Base-by-base conservation (phyloP, 2,888 invertebrate genomes). In the Acronicta alni region DNA sequence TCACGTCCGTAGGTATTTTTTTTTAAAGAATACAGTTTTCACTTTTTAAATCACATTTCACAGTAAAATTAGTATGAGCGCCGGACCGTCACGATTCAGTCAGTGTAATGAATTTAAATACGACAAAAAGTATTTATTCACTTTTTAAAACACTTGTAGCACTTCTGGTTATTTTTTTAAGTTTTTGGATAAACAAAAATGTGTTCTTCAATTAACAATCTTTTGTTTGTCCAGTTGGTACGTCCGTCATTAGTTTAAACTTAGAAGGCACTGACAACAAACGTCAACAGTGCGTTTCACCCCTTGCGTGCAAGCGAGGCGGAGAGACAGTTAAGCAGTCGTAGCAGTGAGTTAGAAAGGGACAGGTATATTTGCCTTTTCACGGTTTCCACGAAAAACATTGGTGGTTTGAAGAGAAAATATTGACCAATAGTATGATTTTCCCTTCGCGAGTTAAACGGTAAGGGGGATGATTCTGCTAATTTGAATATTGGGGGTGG, bases 161-260 rank as follows among this genome's bases (percentile, higher is more conserved):
- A 67, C 59, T 56, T 0, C 39, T 38, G 23, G 12, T 45, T 35
- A 41, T 42, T 35, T 62, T 53, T 49, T 53, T 62, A 23, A 37
- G 37, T 49, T 52, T 55, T 55, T 12, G 10, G 15, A 38, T 6
- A 1, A 23, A 23, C 23, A 12, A 38, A 38, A 76, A 63, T 59
- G 51, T 56, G 62, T 66, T 74, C 67, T 78, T 80, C 69, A 62
- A 64, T 74, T 64, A 54, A 67, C 67, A 72, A 69, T 10, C 48
- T n/a, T 46, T 68, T 82, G 79, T 82, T 86, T 80, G 79, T 79
- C 78, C 74, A 70, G 78, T 23, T 51, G 17, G 82, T 68, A 84
- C 93, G 93, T 92, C 93, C 89, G 89, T 81, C 88, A 87, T 85
- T 87, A 84, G 82, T 88, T 87, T 89, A 85, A 87, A 89, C 92